phyloP scores from a whole-genome alignment of 2,113 vertebrate genomes.

The Gallinago undulata region DNA sequence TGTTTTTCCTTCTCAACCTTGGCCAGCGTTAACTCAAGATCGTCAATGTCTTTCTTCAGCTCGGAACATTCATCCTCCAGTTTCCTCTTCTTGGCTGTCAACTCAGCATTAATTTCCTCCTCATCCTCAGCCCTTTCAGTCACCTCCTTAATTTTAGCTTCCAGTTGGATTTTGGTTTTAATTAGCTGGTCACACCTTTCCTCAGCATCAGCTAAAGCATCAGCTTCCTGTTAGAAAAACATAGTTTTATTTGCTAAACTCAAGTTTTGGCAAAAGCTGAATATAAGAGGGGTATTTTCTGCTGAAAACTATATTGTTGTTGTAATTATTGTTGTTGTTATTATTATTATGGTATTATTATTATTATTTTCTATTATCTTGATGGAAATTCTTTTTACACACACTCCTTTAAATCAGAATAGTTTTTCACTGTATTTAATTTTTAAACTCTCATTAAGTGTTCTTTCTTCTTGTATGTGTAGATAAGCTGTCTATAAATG shows the following conservation, averaged over 20 bases:
- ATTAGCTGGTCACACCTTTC: slow-evolving; percentile 87
- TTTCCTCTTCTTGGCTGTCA: slow-evolving; percentile 80
- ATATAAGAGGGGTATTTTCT: accelerated
- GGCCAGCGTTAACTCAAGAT: slow-evolving; percentile 75
- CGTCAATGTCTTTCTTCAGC: slow-evolving; percentile 80
- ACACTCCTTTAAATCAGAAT: not conserved
- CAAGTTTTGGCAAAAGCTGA: accelerated
- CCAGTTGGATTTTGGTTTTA: slow-evolving; percentile 85
- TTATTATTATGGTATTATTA: no score
- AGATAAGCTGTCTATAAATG: not conserved
- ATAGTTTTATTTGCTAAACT: not conserved
- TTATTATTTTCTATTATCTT: not conserved
- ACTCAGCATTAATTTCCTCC: slow-evolving; percentile 81
- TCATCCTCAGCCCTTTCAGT: slow-evolving; percentile 85
- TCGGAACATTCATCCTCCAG: slow-evolving; percentile 80
- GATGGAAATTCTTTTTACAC: accelerated
- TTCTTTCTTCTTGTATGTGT: not conserved
- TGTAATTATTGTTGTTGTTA: no score
- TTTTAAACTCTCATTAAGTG: not conserved
- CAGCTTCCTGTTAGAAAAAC: not conserved
- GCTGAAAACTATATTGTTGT: no score
- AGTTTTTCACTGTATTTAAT: accelerated
- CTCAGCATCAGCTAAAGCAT: slow-evolving; percentile 52
- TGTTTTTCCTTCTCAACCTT: slow-evolving; percentile 79
- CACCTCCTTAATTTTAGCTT: slow-evolving; percentile 84